Evolutionary conservation across 2,797 vertebrate species (phyloP).

Genomic region (Sternotherus odoratus): DNA sequence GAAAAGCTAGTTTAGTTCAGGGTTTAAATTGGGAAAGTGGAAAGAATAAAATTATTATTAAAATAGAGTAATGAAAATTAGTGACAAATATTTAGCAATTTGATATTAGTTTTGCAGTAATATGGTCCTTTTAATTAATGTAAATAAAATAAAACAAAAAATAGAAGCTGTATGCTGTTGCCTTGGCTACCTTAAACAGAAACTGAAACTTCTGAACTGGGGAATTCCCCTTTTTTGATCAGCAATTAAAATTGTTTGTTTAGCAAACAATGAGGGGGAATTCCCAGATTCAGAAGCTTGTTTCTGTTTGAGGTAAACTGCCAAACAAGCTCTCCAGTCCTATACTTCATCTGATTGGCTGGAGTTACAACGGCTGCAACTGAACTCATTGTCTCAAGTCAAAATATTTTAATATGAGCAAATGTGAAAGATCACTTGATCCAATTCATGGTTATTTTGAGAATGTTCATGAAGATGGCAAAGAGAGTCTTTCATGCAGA

Average conservation of each 20-base stretch:
- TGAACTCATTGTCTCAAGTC: neutral
- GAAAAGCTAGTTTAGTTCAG: neutral
- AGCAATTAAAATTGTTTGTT: neutral
- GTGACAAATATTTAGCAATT: neutral
- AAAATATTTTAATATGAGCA: neutral
- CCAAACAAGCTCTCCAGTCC: neutral
- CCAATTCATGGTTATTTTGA: neutral
- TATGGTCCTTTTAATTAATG: neutral
- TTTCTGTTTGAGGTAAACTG: neutral
- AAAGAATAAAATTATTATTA: neutral
- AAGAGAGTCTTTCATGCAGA: neutral
- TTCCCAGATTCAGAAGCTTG: neutral
- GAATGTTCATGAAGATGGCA: neutral
- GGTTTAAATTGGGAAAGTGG: neutral
- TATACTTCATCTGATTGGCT: neutral
- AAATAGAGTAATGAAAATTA: neutral
- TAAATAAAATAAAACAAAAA: neutral
- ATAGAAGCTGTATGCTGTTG: neutral
- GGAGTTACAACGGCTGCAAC: neutral
- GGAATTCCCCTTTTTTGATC: neutral
- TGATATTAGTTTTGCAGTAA: neutral
- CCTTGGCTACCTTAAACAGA: neutral
- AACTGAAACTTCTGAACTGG: neutral
- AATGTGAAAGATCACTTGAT: neutral
- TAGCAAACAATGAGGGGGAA: neutral